Percentiles rank a stretch among this genome's conserved stretches.
phyloP scores from a whole-genome alignment of 2,113 vertebrate species.

The Cavia aperea region DNA sequence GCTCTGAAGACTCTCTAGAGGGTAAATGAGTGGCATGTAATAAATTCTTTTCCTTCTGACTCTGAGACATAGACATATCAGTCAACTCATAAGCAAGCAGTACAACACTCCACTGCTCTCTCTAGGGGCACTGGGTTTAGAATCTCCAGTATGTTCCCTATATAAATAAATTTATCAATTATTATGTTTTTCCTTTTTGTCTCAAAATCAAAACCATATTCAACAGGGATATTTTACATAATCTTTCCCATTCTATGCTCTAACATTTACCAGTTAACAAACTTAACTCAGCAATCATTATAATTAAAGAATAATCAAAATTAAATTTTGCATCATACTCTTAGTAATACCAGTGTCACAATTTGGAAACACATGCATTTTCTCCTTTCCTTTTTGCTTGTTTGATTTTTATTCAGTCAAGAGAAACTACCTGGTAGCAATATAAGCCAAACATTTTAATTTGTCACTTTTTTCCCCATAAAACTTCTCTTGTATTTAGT shows the following conservation, averaged over 20 bases:
- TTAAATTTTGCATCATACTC: neutral
- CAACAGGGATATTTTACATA: neutral
- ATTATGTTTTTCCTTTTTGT: neutral
- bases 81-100: neutral
- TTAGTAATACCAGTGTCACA: neutral
- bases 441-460: neutral
- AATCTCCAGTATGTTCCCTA: neutral
- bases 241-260: neutral
- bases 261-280: neutral
- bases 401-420: neutral
- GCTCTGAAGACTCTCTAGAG: neutral
- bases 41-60: neutral
- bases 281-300: neutral
- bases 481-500: neutral
- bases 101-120: neutral
- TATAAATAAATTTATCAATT: neutral
- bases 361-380: neutral
- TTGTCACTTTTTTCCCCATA: neutral
- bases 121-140: neutral
- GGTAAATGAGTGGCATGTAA: neutral
- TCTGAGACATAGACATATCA: neutral
- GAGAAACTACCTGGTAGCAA: neutral
- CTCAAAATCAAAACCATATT: neutral
- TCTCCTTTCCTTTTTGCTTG: neutral
- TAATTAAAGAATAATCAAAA: neutral